A percentile compares a stretch with the other conserved stretches of the same genome.
These are phyloP conservation scores for Mus spretus DNA, from an alignment of 2,797 vertebrate species.

Conservation along the genomic window DNA sequence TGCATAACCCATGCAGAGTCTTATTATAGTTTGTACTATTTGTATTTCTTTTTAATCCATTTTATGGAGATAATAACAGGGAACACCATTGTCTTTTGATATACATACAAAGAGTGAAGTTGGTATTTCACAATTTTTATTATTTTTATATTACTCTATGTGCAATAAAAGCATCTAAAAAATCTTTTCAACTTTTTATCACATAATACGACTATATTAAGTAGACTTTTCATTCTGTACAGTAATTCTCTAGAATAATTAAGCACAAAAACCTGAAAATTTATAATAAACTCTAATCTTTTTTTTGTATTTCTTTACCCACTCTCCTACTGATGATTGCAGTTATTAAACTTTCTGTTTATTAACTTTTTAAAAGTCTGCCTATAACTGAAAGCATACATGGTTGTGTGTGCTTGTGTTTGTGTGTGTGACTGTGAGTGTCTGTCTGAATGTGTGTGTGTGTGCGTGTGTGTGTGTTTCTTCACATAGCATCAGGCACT, in stretches of 20 bases:
- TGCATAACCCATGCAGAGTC: not conserved
- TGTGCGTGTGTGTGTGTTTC: not conserved
- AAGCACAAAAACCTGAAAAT: not conserved
- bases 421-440: not conserved
- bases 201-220: not conserved
- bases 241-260: not conserved
- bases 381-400: not conserved
- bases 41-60: not conserved
- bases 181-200: not conserved
- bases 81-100: not conserved
- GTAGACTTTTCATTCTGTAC: not conserved
- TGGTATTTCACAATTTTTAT: too few relatives aligned
- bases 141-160: not conserved
- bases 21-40: not conserved
- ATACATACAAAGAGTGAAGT: not conserved
- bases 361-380: not conserved
- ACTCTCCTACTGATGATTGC: not conserved
- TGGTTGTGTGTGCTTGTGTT: not conserved
- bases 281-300: not conserved
- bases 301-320: not conserved
- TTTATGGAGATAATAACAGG: not conserved
- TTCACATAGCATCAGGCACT: not conserved
- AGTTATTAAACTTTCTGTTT: not conserved
- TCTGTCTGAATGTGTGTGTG: not conserved
- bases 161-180: not conserved